A percentile compares a stretch with the other conserved stretches of the same genome.
These are phyloP conservation scores for Alviniconcha marisindica DNA, from an alignment of 1,140 invertebrate species.

Conservation along the genomic window DNA sequence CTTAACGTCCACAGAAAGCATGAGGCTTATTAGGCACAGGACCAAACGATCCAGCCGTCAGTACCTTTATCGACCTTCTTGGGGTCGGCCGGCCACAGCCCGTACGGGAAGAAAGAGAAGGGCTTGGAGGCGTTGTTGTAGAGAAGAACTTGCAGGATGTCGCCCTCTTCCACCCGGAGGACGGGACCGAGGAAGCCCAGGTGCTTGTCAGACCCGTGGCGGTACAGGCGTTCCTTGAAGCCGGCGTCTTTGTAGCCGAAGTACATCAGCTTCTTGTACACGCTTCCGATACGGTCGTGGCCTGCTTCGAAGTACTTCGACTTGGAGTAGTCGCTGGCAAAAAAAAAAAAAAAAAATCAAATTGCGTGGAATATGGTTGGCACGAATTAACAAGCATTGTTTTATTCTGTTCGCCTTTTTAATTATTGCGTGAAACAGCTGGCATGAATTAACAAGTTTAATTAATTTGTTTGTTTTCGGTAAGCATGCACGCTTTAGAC, in stretches of 20 bases:
- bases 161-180: conserved; percentile 64
- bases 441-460: no score
- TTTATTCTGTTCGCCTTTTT: no score
- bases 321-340: conserved; percentile 1
- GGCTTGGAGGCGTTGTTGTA: conserved; percentile 47
- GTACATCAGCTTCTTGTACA: conserved; percentile 64
- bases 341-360: background rate
- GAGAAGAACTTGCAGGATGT: conserved; percentile 51
- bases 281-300: conserved; percentile 50
- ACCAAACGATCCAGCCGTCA: background rate
- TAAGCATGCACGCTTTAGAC: no score
- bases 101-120: conserved; percentile 54
- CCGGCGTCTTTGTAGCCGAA: conserved; percentile 58
- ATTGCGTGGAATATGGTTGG: no score
- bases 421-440: no score
- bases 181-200: conserved; percentile 63
- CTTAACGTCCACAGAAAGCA: no score
- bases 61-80: conserved; percentile 14
- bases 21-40: no score
- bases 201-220: conserved; percentile 49
- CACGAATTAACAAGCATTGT: no score
- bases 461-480: no score
- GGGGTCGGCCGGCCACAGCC: conserved; percentile 28
- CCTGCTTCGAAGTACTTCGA: conserved; percentile 37
- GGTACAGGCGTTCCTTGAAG: conserved; percentile 50